Evolutionary conservation across 2,797 vertebrate genomes (phyloP).

Genomic region (Mormyrops boulengeri): DNA sequence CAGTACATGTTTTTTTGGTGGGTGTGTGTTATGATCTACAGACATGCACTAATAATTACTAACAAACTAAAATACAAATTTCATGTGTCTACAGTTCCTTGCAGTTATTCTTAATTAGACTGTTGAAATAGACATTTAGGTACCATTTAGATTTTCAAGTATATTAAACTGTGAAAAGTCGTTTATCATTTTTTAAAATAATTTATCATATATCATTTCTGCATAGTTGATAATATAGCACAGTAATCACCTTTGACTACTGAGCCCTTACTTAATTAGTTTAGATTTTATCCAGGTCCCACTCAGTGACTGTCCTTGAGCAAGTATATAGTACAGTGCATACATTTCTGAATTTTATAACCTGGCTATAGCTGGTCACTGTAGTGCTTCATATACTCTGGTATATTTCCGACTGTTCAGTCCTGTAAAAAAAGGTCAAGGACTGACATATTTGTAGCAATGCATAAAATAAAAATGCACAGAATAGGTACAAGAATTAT

Average conservation of each 20-base stretch:
- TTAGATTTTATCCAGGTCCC: background rate
- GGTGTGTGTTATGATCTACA: background rate
- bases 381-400: background rate
- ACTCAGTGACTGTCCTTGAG: background rate
- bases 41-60: background rate
- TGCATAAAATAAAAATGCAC: background rate
- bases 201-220: background rate
- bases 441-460: background rate
- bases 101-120: background rate
- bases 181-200: background rate
- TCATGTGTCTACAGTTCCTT: background rate
- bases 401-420: background rate
- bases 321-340: background rate
- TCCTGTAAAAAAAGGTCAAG: slow-evolving; percentile 16
- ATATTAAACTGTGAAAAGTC: background rate
- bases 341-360: background rate
- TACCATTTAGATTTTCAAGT: background rate
- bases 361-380: background rate
- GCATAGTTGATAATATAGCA: background rate
- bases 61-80: background rate
- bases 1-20: background rate
- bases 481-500: background rate
- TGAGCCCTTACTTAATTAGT: background rate
- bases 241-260: background rate
- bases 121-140: background rate